Base-by-base conservation (phyloP, 2,888 invertebrate species). In the Cephus spinipes region DNA sequence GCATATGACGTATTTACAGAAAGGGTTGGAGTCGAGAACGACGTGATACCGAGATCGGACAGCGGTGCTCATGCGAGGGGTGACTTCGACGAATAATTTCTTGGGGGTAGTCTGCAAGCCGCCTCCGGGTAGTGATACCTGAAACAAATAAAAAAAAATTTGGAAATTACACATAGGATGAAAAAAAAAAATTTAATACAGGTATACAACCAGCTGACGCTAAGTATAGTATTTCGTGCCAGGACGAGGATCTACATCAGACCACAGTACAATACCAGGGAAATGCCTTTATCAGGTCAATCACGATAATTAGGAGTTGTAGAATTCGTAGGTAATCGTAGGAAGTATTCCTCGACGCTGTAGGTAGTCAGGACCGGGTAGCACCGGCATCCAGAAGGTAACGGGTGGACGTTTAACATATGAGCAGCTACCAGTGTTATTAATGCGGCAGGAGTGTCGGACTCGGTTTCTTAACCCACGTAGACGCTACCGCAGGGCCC, bases 401-500 rank as follows among this genome's bases (percentile, higher is more conserved):
- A 84, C 87, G 90, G 89, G 89, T 89, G 88, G 91, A 91, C 91
- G 89, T 91, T 90, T 91, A 91, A 91, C 90, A 91, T 91, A 91
- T 90, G 90, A 90, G 87, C 88, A 85, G 91, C 91, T 91, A 91
- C 90, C 90, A 90, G 91, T 90, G 89, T 91, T 91, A 91, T 91
- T 91, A 91, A 91, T 91, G 90, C 90, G 85, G 82, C 83, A 87
- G 86, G 85, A 87, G 87, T 85, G 86, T 88, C 87, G 88, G 89
- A 87, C 88, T 87, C 87, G 86, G 88, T 89, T 89, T 89, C 87
- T 86, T 83, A 77, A 83, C 81, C 83, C 84, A 84, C 84, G 85
- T 85, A 85, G 85, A 83, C 82, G 78, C 79, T 79, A 80, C 80
- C 78, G 80, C 81, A 83, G 87, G 87, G 83, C 86, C 82, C 80